Conservation (phyloP, 2,888 invertebrate genomes). For the Cataglyphis livida region DNA sequence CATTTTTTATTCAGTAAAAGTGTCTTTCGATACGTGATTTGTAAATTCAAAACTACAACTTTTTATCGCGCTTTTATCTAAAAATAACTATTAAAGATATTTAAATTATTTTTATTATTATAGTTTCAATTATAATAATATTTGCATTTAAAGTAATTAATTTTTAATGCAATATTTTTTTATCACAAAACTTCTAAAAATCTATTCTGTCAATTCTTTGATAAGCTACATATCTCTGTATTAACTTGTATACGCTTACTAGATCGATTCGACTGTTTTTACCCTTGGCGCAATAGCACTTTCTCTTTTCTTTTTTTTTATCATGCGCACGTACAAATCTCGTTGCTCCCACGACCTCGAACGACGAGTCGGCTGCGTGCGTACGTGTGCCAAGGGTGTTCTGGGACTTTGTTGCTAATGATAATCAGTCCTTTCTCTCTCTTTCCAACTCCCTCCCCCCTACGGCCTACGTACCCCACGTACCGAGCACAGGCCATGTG, state of each 20-base stretch:
- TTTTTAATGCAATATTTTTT: not conserved
- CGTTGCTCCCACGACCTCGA: constrained; percentile 62
- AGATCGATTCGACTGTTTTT: constrained; percentile 40
- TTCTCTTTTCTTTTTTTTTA: constrained; percentile 33
- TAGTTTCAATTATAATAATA: not conserved
- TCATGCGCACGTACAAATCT: constrained; percentile 58
- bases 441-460: constrained; percentile 58
- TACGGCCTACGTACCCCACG: constrained; percentile 64
- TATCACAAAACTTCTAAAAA: constrained; percentile 1
- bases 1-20: constrained; percentile 1
- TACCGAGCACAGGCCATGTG: constrained; percentile 83
- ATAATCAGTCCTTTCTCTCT: constrained; percentile 81
- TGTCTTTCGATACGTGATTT: constrained; percentile 28
- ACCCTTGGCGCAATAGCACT: constrained; percentile 6
- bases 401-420: constrained; percentile 81
- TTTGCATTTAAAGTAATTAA: not conserved
- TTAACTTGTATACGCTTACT: constrained; percentile 14
- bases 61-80: not conserved
- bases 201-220: constrained; percentile 10
- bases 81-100: not conserved
- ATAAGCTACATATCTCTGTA: constrained; percentile 1
- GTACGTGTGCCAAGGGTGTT: constrained; percentile 75
- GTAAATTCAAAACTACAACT: not conserved
- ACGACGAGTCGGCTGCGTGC: constrained; percentile 59
- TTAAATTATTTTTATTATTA: not conserved